Percentiles rank a stretch among this genome's conserved stretches.
phyloP scores from a whole-genome alignment of 2,797 vertebrate genomes.

The Otolemur crassicaudatus region DNA sequence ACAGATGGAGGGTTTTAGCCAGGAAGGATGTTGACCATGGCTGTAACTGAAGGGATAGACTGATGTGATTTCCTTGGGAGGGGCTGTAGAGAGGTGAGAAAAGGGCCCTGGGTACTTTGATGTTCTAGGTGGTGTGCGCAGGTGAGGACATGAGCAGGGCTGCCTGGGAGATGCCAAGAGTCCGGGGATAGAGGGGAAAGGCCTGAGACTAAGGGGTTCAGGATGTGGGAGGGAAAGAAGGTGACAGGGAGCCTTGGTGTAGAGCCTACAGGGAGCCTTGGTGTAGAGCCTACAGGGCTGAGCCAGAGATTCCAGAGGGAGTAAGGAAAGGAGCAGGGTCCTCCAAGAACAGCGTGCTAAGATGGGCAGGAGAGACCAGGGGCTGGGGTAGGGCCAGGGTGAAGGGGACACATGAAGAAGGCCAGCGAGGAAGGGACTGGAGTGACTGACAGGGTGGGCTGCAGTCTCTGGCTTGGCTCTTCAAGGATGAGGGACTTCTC shows the following conservation, averaged over 20 bases:
- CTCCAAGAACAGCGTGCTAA: neutral
- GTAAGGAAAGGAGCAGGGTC: neutral
- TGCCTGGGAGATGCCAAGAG: neutral
- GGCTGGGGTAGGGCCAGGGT: no score
- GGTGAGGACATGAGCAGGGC: neutral
- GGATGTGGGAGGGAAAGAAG: neutral
- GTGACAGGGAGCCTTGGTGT: neutral
- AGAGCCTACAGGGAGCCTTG: neutral
- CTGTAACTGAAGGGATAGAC: neutral
- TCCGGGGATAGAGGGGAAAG: neutral
- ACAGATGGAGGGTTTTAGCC: neutral
- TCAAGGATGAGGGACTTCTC: neutral
- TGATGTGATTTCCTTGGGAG: neutral
- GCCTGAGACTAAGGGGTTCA: neutral
- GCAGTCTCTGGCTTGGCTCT: neutral
- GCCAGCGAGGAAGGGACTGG: neutral
- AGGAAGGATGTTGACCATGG: neutral
- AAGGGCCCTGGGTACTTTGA: neutral
- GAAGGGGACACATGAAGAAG: neutral
- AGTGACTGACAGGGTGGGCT: rapidly evolving
- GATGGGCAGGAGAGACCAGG: neutral
- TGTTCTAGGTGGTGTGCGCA: neutral
- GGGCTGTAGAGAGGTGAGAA: neutral
- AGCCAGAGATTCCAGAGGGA: neutral
- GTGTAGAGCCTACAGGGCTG: neutral